A percentile compares a stretch with the other conserved stretches of the same genome.
These are phyloP conservation scores for Gymnothorax reevesii DNA, from an alignment of 2,797 vertebrate genomes.

Conservation along the genomic window DNA sequence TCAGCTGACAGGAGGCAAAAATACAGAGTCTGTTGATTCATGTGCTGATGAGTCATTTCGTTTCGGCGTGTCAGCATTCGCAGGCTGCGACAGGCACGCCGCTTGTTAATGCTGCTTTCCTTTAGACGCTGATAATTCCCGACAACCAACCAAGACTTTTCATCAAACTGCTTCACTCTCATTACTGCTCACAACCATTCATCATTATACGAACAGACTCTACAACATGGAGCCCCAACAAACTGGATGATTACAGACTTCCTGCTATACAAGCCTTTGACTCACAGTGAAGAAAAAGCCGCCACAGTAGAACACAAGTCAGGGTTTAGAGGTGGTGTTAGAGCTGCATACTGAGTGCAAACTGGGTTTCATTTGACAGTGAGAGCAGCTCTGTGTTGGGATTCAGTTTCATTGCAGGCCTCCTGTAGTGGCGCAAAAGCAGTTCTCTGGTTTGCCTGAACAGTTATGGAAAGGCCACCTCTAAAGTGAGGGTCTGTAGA, in stretches of 20 bases:
- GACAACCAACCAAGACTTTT: not conserved
- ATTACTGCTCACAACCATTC: not conserved
- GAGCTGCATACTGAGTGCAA: not conserved
- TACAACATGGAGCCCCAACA: not conserved
- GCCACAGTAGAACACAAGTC: not conserved
- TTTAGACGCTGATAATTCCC: conserved; percentile 1
- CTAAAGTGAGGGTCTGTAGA: not conserved
- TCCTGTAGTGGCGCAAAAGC: not conserved
- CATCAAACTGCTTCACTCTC: not conserved
- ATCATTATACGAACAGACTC: not conserved
- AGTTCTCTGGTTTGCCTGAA: not conserved
- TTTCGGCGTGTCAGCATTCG: not conserved
- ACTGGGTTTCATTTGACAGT: not conserved
- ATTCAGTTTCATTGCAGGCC: not conserved
- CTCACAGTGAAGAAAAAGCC: not conserved
- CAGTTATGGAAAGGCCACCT: not conserved
- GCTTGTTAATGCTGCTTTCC: not conserved
- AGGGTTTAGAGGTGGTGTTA: not conserved
- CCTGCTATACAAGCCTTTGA: not conserved
- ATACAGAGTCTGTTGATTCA: not conserved
- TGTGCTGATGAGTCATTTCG: not conserved
- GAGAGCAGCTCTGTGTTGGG: not conserved
- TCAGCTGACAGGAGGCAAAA: not conserved
- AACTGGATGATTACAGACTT: not conserved
- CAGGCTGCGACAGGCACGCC: not conserved